Evolutionary conservation across 2,888 invertebrate genomes (phyloP), one percentile per base, ranked within the genome.

Genomic region (Pammene fasciana): DNA sequence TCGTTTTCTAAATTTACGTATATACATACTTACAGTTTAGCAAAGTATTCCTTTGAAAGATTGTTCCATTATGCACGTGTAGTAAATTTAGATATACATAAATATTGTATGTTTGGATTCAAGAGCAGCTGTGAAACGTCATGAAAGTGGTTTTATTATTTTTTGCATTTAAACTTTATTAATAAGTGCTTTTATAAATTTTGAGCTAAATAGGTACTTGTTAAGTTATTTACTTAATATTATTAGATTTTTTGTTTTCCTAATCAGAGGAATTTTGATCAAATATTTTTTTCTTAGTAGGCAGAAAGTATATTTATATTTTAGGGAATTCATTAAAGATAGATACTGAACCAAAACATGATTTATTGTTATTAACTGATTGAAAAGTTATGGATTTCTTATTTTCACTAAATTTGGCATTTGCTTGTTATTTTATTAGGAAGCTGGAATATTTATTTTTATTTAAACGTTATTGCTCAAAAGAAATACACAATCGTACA

Each of bases 121-220:
- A 77, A 73, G 81, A 74, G 75, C 79, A 88, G 79, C 89, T 90
- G 90, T 89, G 90, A 89, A 88, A 88, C 81, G 86, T 89, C 86
- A 86, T 75, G 64, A 56, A 71, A 77, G 75, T 78, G 81, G 79
- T 82, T 75, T 74, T 72, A 65, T 74, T 75, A 71, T 75, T 57
- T 66, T 68, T 70, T 61, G 43, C 46, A 14, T 46, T 26, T 45
- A 48, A n/a, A 11, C 50, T 52, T 18, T 48, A 13, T 50, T 41
- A 38, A 0, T 36, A n/a, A n/a, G n/a, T 62, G 41, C n/a, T 18
- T 5, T 26, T 18, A 43, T 11, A 45, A 16, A 36, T 41, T 52
- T 50, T 16, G 18, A 18, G 50, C 18, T 38, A 50, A 50, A 52
- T 45, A n/a, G n/a, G n/a, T n/a, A 60, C 16, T 34, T 52, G 16